These are phyloP conservation scores for Lycia hirtaria DNA, from an alignment of 2,888 invertebrate species.

Conservation along the genomic window DNA sequence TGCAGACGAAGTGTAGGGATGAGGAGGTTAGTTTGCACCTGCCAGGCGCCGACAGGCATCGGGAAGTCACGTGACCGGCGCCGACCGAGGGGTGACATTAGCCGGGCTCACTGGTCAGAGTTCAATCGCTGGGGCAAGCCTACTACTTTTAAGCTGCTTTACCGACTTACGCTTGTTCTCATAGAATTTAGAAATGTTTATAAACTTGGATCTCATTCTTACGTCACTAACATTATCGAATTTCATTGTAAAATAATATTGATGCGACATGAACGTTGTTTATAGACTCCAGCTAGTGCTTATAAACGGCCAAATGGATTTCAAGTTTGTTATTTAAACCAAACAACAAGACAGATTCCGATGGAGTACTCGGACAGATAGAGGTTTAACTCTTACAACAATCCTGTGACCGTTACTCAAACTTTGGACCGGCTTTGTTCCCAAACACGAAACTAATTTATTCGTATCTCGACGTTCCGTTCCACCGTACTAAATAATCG, in stretches of 20 bases:
- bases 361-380: slow-evolving; percentile 66
- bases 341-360: slow-evolving; percentile 65
- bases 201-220: not conserved
- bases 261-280: slow-evolving; percentile 25
- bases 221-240: not conserved
- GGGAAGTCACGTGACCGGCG: slow-evolving; percentile 37
- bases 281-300: slow-evolving; percentile 34
- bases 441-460: slow-evolving; percentile 84
- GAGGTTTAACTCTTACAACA: slow-evolving; percentile 74
- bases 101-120: slow-evolving; percentile 56
- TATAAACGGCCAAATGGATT: slow-evolving; percentile 46
- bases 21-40: slow-evolving; percentile 63
- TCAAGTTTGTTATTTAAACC: slow-evolving; percentile 56
- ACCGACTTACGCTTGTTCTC: slow-evolving; percentile 4
- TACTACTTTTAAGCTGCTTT: slow-evolving; percentile 39
- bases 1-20: slow-evolving; percentile 51
- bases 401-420: slow-evolving; percentile 81
- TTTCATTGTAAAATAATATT: slow-evolving; percentile 15
- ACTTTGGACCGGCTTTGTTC: slow-evolving; percentile 81
- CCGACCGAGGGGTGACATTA: slow-evolving; percentile 36
- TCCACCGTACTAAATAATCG: slow-evolving; percentile 81
- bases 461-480: slow-evolving; percentile 78
- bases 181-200: not conserved
- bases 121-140: slow-evolving; percentile 49
- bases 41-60: slow-evolving; percentile 45